Percentiles rank a stretch among this genome's conserved stretches.
These are phyloP conservation scores for Mionectes olivaceus DNA, from an alignment of 2,797 vertebrate genomes.

Conservation along the genomic window DNA sequence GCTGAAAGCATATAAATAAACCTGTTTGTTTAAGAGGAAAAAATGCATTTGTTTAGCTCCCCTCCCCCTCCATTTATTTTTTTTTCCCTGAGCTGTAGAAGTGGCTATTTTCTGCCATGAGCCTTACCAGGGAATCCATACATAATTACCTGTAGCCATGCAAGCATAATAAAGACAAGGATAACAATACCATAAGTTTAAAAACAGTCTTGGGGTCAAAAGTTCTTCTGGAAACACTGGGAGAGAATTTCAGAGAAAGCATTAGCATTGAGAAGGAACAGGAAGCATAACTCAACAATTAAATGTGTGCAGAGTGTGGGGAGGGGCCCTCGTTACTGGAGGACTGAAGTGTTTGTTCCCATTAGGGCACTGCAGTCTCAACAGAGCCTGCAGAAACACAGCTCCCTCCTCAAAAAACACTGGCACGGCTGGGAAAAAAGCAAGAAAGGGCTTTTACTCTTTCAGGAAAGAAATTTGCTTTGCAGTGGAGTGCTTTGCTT, in stretches of 20 bases:
- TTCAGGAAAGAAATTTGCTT: background rate
- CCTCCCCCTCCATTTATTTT: background rate
- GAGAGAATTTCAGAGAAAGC: slow-evolving; percentile 66
- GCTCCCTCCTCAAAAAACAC: background rate
- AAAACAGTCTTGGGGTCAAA: slow-evolving; percentile 63
- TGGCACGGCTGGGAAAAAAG: background rate
- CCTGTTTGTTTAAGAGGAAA: background rate
- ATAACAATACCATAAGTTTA: slow-evolving; percentile 50
- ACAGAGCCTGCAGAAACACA: background rate
- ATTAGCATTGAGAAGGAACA: slow-evolving; percentile 39
- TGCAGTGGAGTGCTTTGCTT: background rate
- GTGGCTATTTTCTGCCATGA: background rate
- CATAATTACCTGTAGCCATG: slow-evolving; percentile 40
- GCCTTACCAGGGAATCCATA: background rate
- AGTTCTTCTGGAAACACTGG: slow-evolving; percentile 60
- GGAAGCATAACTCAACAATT: slow-evolving; percentile 67
- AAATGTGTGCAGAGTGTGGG: background rate
- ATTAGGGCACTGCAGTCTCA: background rate
- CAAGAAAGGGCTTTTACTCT: background rate
- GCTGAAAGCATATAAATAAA: background rate
- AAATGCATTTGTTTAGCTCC: background rate
- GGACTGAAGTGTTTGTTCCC: background rate
- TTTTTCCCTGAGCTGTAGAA: background rate
- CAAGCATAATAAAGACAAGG: slow-evolving; percentile 24
- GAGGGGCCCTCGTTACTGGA: slow-evolving; percentile 26